These are phyloP conservation scores for Morpho helenor DNA, from an alignment of 2,888 invertebrate species.

Conservation along the genomic window DNA sequence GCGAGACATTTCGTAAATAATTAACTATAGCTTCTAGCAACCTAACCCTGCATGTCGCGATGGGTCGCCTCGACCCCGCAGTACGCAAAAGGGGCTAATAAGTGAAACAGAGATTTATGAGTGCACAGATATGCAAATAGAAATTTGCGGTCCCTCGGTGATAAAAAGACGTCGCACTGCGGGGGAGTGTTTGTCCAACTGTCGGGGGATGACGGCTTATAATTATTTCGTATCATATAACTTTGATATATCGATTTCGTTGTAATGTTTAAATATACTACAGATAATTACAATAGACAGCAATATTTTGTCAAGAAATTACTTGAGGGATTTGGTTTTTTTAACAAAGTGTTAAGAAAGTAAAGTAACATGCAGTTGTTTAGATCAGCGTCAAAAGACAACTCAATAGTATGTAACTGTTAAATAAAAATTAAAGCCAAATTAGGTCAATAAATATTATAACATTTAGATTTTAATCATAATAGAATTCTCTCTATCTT, in stretches of 20 bases:
- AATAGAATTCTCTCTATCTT: too few species aligned
- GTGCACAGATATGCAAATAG: conserved; percentile 77
- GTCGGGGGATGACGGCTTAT: conserved; percentile 59
- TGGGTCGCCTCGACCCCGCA: conserved; percentile 46
- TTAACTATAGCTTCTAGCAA: conserved; percentile 8
- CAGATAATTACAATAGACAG: too few species aligned
- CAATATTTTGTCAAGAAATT: too few species aligned
- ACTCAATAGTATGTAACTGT: too few species aligned
- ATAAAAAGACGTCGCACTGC: conserved; percentile 70
- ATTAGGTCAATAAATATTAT: too few species aligned
- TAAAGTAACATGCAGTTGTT: too few species aligned
- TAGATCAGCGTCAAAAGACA: too few species aligned
- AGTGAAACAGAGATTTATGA: conserved; percentile 79
- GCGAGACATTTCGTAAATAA: conserved; percentile 5
- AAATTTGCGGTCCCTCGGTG: conserved; percentile 74
- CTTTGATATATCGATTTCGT: conserved; percentile 26
- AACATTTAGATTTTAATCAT: too few species aligned
- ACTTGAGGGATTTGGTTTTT: too few species aligned
- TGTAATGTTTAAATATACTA: not conserved
- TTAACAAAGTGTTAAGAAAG: too few species aligned
- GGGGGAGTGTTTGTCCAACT: conserved; percentile 69
- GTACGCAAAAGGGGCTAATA: conserved; percentile 63
- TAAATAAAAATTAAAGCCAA: too few species aligned
- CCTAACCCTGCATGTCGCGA: conserved; percentile 40
- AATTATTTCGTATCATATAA: conserved; percentile 61